Evolutionary conservation across 2,113 vertebrate genomes (phyloP).

Genomic region (Climacteris rufus): DNA sequence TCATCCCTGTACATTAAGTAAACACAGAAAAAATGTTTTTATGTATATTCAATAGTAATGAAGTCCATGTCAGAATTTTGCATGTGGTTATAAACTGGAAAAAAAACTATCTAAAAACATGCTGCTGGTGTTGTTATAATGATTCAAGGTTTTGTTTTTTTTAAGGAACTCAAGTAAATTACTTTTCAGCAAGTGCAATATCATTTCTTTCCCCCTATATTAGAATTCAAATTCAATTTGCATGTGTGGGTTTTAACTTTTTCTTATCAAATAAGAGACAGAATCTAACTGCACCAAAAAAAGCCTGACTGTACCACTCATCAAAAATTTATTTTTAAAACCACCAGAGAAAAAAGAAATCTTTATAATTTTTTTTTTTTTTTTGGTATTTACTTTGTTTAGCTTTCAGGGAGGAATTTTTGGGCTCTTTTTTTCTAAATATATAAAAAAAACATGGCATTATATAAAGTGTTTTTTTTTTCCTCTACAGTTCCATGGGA

Average conservation of each 20-base stretch:
- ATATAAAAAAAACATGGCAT: background rate
- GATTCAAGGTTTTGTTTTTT: background rate
- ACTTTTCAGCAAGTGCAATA: background rate
- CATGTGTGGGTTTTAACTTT: background rate
- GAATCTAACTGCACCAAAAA: background rate
- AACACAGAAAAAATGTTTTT: fast-evolving
- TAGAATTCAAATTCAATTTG: background rate
- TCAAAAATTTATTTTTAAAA: background rate
- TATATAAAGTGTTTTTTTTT: background rate
- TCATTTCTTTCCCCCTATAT: background rate
- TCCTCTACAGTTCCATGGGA: background rate
- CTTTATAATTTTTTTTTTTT: background rate
- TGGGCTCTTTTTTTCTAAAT: background rate
- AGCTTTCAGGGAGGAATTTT: background rate
- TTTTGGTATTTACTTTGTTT: background rate
- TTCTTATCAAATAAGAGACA: background rate
- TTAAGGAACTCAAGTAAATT: background rate
- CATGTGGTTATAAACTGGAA: background rate
- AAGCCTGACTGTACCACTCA: background rate
- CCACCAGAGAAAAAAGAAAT: background rate
- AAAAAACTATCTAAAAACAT: background rate
- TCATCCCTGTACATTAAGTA: background rate
- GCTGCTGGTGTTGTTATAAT: background rate
- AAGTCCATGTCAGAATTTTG: background rate
- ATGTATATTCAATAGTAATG: background rate